phyloP scores from a whole-genome alignment of 2,888 invertebrate species.

The Sclerodermus sp. region DNA sequence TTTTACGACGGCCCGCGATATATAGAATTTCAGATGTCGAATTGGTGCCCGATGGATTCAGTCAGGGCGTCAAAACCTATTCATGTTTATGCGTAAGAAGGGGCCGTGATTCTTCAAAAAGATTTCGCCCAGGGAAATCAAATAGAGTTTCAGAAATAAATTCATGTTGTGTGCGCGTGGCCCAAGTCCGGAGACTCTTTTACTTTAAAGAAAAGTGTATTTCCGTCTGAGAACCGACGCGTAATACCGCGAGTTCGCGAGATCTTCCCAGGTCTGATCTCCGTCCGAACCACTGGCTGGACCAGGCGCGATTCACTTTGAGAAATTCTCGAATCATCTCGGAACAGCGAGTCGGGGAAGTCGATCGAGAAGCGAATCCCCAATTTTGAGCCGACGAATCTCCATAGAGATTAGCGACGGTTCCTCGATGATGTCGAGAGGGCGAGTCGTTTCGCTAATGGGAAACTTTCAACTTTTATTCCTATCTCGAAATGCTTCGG shows the following conservation, averaged over 20 bases:
- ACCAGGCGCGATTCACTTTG: too few relatives aligned
- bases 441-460: too few relatives aligned
- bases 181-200: neutral
- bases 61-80: conserved; percentile 16
- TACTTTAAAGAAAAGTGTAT: neutral
- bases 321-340: too few relatives aligned
- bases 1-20: conserved; percentile 8
- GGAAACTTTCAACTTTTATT: too few relatives aligned
- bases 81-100: conserved; percentile 15
- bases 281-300: too few relatives aligned
- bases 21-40: conserved; percentile 22
- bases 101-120: conserved; percentile 17
- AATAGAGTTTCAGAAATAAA: conserved; percentile 16
- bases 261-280: too few relatives aligned
- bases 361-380: too few relatives aligned
- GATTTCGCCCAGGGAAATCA: conserved; percentile 24
- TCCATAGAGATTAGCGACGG: too few relatives aligned
- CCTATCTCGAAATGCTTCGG: too few relatives aligned
- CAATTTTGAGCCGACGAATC: too few relatives aligned
- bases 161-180: conserved; percentile 4
- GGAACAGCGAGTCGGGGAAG: too few relatives aligned
- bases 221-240: neutral
- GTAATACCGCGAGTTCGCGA: neutral
- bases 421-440: too few relatives aligned
- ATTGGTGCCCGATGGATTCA: conserved; percentile 15